Percentiles rank a stretch among this genome's conserved stretches.
Evolutionary conservation across 1,140 invertebrate genomes (phyloP).

Genomic region (Oncopodura yosiiana): DNA sequence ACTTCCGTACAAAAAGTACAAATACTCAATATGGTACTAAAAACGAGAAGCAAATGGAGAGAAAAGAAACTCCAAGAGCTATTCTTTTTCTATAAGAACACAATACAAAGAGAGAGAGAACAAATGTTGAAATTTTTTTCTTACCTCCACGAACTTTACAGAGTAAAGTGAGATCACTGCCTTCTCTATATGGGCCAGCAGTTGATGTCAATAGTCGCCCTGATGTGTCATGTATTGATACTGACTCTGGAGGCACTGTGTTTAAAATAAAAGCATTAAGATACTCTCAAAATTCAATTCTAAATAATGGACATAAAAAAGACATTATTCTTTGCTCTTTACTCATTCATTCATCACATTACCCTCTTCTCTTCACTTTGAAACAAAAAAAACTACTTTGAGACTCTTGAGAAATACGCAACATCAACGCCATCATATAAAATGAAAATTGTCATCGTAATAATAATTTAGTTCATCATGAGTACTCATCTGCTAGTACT

Average conservation of each 20-base stretch:
- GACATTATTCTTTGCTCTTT: too few species aligned
- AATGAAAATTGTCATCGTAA: too few species aligned
- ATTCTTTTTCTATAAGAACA: neutral
- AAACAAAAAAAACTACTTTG: neutral
- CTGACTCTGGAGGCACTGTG: constrained; percentile 64
- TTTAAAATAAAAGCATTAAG: constrained; percentile 32
- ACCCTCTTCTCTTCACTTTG: neutral
- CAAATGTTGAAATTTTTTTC: constrained; percentile 33
- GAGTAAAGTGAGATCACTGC: constrained; percentile 62
- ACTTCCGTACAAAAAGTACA: neutral
- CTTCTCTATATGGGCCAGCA: constrained; percentile 72
- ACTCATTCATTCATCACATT: neutral
- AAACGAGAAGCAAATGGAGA: constrained; percentile 6
- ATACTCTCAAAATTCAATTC: too few species aligned
- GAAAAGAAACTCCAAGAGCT: neutral
- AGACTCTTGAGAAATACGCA: neutral
- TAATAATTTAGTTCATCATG: too few species aligned
- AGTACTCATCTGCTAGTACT: too few species aligned
- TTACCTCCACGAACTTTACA: constrained; percentile 76
- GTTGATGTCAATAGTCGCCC: constrained; percentile 61
- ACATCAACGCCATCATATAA: too few species aligned
- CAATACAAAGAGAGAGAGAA: neutral
- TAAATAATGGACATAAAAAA: too few species aligned
- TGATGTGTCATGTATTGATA: constrained; percentile 67
- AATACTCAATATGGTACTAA: neutral